Base-by-base conservation (phyloP, 2,113 vertebrate species). In the Fukomys damarensis region DNA sequence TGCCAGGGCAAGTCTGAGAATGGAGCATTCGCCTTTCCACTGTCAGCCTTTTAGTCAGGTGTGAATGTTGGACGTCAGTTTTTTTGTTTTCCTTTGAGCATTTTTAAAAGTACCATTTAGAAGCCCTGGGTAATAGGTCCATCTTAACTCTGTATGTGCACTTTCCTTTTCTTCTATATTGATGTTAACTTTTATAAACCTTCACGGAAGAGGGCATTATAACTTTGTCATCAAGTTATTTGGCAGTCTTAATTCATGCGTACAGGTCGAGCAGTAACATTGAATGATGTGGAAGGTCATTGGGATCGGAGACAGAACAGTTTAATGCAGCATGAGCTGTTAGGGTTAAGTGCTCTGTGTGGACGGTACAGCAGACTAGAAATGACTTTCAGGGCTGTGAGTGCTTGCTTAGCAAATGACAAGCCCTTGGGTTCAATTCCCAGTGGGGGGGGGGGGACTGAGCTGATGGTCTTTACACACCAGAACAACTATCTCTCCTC, bases 11-110 rank as follows among this genome's bases (percentile, higher is more conserved):
- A 30, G 11, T 70, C 35, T 49, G 11, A 72, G 12, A 86, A 54
- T 76, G 95, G 93, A 91, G 88, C 38, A 97, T 79, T 98, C 97
- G 97, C 97, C 94, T 98, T 98, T 98, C 30, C 86, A 89, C 13
- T 83, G 74, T 77, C 26, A 63, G 46, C 65, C 35, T 86, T 65
- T 35, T 86, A 83, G 35, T 76, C 87, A 93, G 81, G 35, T 79
- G 70, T 94, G 85, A 86, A 88, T 87, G 88, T 84, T 74, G 35
- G 7, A 63, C 28, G 35, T 43, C 77, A 43, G 16, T 5, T 86
- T 80, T 91, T n/a, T 58, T 24, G 56, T 72, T 32, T 46, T 43
- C 61, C 28, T n/a, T 43, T 54, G 43, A 49, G 54, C 49, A n/a
- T 89, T 86, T 49, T 61, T 5, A 28, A 70, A 56, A 86, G 76